These are phyloP conservation scores for Cavia aperea DNA, from an alignment of 2,113 vertebrate genomes.

Conservation along the genomic window DNA sequence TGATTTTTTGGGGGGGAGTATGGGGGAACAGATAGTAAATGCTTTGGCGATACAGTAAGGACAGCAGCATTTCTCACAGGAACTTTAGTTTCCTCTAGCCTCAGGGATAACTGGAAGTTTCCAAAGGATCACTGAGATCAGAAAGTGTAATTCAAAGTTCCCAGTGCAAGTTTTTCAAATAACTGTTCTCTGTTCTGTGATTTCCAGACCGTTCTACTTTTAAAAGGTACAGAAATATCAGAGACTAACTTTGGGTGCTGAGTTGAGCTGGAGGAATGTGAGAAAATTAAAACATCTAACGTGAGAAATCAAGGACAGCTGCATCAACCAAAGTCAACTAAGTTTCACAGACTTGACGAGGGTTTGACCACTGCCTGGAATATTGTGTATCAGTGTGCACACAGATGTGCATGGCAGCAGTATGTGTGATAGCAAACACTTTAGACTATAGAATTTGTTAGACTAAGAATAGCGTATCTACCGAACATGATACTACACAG, in stretches of 20 bases:
- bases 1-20: background rate
- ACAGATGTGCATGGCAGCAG: too few species aligned
- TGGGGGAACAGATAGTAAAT: background rate
- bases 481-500: too few species aligned
- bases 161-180: background rate
- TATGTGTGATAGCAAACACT: background rate
- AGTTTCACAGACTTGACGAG: background rate
- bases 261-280: background rate
- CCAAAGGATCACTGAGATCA: background rate
- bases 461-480: background rate
- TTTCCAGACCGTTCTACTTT: background rate
- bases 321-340: background rate
- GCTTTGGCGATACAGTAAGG: background rate
- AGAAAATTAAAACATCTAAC: background rate
- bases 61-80: background rate
- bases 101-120: background rate
- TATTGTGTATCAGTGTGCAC: accelerated
- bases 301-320: background rate
- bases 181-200: background rate
- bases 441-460: background rate
- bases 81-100: background rate
- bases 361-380: accelerated
- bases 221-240: background rate
- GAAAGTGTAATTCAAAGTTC: background rate
- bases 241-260: background rate